Conservation (phyloP, 2,113 vertebrate genomes). For the Semnornis frantzii region DNA sequence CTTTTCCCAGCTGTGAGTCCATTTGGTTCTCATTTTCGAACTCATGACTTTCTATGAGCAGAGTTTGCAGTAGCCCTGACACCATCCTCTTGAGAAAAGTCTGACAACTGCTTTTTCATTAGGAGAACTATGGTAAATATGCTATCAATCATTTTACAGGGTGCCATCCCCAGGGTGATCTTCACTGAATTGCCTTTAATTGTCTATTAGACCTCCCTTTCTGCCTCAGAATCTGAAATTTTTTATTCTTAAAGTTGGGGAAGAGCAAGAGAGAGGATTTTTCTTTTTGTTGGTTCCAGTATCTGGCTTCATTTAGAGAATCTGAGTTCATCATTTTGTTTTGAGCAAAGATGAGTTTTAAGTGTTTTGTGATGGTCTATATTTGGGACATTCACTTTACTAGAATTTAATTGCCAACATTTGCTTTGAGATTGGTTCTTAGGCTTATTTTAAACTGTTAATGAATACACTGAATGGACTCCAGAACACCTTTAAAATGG, state of each 20-base stretch:
- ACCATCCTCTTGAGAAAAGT: constrained; percentile 66
- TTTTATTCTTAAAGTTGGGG: constrained; percentile 1
- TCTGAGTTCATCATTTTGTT: neutral
- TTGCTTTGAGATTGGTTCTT: neutral
- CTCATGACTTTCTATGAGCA: constrained; percentile 63
- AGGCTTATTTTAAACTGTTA: neutral
- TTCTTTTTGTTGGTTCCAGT: neutral
- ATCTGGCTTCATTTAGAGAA: neutral
- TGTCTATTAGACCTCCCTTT: constrained; percentile 6
- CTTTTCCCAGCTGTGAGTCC: constrained; percentile 80
- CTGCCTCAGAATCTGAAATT: constrained; percentile 2
- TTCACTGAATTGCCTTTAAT: constrained; percentile 52
- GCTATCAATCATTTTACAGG: constrained; percentile 73
- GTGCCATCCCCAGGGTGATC: constrained; percentile 54
- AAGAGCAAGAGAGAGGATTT: neutral
- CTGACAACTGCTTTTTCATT: constrained; percentile 80
- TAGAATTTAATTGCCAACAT: neutral
- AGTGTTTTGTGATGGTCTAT: neutral
- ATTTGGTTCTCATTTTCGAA: constrained; percentile 80
- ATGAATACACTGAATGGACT: neutral
- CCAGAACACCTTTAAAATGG: too few species aligned
- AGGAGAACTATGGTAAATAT: constrained; percentile 63
- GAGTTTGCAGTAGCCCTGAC: constrained; percentile 53
- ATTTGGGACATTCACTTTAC: neutral
- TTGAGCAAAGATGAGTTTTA: neutral